phyloP scores from a whole-genome alignment of 2,797 vertebrate species.

The Sebastes ruberrimus region DNA sequence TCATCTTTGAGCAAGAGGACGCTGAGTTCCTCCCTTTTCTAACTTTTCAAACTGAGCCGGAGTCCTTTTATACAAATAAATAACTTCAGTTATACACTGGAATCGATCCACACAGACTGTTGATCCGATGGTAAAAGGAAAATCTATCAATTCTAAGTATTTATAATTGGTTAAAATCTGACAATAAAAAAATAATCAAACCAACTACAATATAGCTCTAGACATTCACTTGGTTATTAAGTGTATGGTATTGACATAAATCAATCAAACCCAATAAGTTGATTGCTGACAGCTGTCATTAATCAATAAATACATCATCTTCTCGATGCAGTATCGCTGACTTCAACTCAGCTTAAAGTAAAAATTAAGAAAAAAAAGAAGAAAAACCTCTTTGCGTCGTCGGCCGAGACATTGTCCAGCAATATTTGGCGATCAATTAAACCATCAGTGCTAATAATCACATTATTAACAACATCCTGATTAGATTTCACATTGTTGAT shows the following conservation, averaged over 20 bases:
- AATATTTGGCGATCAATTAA: conserved; percentile 39
- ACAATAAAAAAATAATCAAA: not conserved
- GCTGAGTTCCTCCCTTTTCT: not conserved
- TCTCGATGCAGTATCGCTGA: conserved; percentile 28
- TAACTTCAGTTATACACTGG: not conserved
- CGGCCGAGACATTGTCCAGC: conserved; percentile 68
- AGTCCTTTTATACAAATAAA: not conserved
- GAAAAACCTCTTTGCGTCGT: not conserved
- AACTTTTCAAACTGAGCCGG: not conserved
- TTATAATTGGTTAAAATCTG: not conserved
- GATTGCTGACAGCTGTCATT: not conserved
- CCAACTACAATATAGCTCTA: not conserved
- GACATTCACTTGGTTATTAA: conserved; percentile 5
- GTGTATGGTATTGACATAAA: not conserved
- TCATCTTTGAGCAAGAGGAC: not conserved
- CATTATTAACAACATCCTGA: conserved; percentile 3
- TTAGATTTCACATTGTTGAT: conserved; percentile 44
- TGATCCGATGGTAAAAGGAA: not conserved
- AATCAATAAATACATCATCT: conserved; percentile 55
- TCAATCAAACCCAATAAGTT: conserved; percentile 6
- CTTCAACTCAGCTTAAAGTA: conserved; percentile 54
- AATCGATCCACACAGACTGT: not conserved
- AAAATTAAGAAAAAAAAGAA: conserved; percentile 2
- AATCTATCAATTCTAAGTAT: not conserved
- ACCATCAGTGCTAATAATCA: conserved; percentile 5